Evolutionary conservation across 1,140 invertebrate genomes (phyloP).

Genomic region (Zaprionus lachaisei): DNA sequence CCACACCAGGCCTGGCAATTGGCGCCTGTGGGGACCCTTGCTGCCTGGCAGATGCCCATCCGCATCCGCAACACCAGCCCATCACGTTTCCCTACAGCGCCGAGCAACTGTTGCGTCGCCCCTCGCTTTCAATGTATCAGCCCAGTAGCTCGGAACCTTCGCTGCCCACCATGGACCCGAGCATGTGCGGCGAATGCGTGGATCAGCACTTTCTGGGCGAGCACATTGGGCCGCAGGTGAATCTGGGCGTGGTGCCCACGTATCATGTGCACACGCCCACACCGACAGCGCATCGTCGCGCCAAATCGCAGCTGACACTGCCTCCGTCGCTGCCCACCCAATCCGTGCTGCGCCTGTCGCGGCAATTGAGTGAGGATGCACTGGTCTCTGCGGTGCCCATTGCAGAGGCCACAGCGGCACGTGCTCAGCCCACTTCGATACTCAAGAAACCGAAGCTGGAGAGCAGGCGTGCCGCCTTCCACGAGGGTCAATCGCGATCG

Average conservation of each 20-base stretch:
- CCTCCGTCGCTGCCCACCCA: conserved; percentile 74
- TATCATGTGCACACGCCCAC: conserved; percentile 82
- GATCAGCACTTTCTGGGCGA: conserved; percentile 80
- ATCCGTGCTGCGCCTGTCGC: conserved; percentile 73
- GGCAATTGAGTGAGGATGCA: conserved; percentile 79
- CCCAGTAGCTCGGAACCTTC: conserved; percentile 65
- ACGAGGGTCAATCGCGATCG: conserved; percentile 78
- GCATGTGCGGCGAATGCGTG: conserved; percentile 81
- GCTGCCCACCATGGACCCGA: conserved; percentile 72
- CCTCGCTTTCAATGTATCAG: conserved; percentile 71
- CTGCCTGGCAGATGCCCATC: conserved; percentile 77
- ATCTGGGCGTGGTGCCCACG: conserved; percentile 75
- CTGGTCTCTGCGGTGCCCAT: conserved; percentile 76
- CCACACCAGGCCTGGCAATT: conserved; percentile 69
- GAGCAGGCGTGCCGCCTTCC: conserved; percentile 68
- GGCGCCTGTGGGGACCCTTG: conserved; percentile 76
- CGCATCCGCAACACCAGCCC: conserved; percentile 79
- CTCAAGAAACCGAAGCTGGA: conserved; percentile 80
- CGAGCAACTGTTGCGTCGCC: conserved; percentile 66
- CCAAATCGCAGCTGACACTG: conserved; percentile 63
- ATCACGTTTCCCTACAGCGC: conserved; percentile 71
- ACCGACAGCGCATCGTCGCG: conserved; percentile 74
- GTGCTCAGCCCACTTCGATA: conserved; percentile 74
- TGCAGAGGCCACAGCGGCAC: conserved; percentile 58
- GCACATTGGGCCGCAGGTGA: conserved; percentile 70